A percentile compares a stretch with the other conserved stretches of the same genome.
phyloP scores from a whole-genome alignment of 2,113 vertebrate genomes.

The Labeo catla region DNA sequence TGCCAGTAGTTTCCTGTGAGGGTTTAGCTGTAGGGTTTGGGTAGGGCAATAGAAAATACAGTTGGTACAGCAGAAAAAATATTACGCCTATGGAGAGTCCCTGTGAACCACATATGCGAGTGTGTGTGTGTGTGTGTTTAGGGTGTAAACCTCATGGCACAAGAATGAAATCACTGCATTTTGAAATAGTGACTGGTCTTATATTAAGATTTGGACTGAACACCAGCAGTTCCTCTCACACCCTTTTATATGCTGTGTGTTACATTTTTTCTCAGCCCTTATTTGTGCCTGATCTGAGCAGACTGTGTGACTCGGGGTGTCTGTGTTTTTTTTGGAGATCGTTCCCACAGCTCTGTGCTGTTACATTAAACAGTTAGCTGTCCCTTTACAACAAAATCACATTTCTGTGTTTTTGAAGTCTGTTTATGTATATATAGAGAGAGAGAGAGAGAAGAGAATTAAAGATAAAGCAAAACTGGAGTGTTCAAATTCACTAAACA shows the following conservation, averaged over 20 bases:
- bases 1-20: too few species aligned
- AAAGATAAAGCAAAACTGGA: neutral
- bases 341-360: constrained; percentile 76
- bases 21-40: too few species aligned
- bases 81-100: too few species aligned
- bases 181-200: neutral
- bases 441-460: neutral
- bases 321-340: constrained; percentile 69
- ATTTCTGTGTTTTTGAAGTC: constrained; percentile 6
- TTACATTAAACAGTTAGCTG: constrained; percentile 59
- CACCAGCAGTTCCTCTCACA: neutral
- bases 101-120: too few species aligned
- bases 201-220: neutral
- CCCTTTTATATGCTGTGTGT: neutral
- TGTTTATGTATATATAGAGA: neutral
- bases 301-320: constrained; percentile 19
- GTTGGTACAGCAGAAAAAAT: too few species aligned
- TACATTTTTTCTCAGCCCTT: neutral
- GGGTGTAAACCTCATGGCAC: neutral
- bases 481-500: neutral
- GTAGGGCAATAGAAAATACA: too few species aligned
- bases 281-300: neutral
- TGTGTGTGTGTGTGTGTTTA: neutral
- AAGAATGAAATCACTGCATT: neutral
- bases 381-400: constrained; percentile 34